Base-by-base conservation (phyloP, 2,797 vertebrate genomes). In the Coregonus suidteri region DNA sequence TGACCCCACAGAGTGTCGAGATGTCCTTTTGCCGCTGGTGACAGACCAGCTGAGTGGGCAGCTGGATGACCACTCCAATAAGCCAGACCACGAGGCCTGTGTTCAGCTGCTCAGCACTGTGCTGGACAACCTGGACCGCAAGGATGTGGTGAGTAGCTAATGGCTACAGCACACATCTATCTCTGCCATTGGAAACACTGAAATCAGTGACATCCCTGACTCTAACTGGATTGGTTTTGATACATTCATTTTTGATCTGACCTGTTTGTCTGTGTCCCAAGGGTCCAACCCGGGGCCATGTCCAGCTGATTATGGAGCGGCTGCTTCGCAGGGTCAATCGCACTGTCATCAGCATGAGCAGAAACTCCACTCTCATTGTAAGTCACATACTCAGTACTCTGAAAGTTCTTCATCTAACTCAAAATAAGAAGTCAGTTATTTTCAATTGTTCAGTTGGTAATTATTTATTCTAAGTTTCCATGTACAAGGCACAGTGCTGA, bases 41-140 rank as follows among this genome's bases (percentile, higher is more conserved):
- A 95, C 94, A 0, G 97, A 99, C 80, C 98, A 99, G 93, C 93
- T 99, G 54, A 99, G 97, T 0, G 97, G 97, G 7, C 97, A 99
- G 84, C 76, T 99, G 77, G 98, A 99, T 3, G 98, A 99, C 89
- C 94, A 95, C 82, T 96, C 93, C 14, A 92, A 91, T 87, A 98
- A 95, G 85, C 97, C 97, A 0, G 98, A 99, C 85, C 93, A 95
- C 0, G 97, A 98, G 82, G 97, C 95, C 66, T 95, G 94, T 31
- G 95, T 94, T 0, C 97, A 98, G 75, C 94, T 99, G 0, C 95
- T 99, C 11, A 97, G 96, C 92, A 95, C 89, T 0, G 92, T 97
- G 71, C 89, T 99, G 80, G 97, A 99, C 85, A 95, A 94, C 83
- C 93, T 99, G 85, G 96, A 96, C 89, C 93, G 95, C 82, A 97